phyloP scores from a whole-genome alignment of 2,888 invertebrate species.

The Magallana nippona region DNA sequence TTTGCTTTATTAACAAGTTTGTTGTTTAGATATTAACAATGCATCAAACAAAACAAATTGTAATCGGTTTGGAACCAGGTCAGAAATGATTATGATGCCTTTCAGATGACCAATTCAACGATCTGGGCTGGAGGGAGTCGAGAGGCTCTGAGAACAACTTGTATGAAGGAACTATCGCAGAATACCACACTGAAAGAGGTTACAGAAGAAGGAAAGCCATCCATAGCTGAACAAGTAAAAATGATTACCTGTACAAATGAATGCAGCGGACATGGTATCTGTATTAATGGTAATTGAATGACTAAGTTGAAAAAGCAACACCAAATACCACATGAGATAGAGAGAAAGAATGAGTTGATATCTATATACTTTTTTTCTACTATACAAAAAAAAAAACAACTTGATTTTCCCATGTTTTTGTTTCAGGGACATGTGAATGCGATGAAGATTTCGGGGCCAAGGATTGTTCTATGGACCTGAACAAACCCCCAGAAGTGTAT shows the following conservation, averaged over 20 bases:
- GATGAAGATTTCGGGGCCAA: slow-evolving; percentile 31
- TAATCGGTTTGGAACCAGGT: too few relatives aligned
- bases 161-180: slow-evolving; percentile 25
- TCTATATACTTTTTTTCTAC: too few relatives aligned
- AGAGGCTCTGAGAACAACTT: slow-evolving; percentile 36
- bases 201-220: background rate
- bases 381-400: too few relatives aligned
- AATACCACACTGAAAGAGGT: slow-evolving; percentile 36
- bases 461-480: slow-evolving; percentile 45
- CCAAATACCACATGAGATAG: too few relatives aligned
- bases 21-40: too few relatives aligned
- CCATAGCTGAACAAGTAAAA: slow-evolving; percentile 31
- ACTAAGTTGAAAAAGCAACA: too few relatives aligned
- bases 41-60: too few relatives aligned
- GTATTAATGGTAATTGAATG: slow-evolving; percentile 32
- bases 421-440: slow-evolving; percentile 46
- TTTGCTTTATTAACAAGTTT: too few relatives aligned
- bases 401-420: background rate
- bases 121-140: slow-evolving; percentile 28
- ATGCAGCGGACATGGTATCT: slow-evolving; percentile 40
- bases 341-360: too few relatives aligned
- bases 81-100: background rate
- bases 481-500: slow-evolving; percentile 37
- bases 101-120: slow-evolving; percentile 38
- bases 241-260: slow-evolving; percentile 37